Conservation (phyloP, 2,888 invertebrate genomes). For the Pheosia tremula region DNA sequence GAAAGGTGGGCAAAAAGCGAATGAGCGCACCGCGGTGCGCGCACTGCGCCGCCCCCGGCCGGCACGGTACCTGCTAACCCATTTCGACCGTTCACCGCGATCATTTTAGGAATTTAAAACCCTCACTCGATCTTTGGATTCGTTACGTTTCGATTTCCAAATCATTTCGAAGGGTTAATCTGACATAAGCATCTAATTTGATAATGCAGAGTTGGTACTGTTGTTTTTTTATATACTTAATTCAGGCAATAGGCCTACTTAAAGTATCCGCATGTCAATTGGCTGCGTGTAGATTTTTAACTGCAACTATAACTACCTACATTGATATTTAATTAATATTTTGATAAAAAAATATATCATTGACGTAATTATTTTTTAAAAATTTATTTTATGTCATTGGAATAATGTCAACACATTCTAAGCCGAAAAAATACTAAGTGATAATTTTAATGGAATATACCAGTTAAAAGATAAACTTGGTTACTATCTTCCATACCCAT, state of each 20-base stretch:
- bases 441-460: not conserved
- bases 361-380: too few relatives aligned
- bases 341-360: too few relatives aligned
- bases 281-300: too few relatives aligned
- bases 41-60: conserved; percentile 34
- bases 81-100: conserved; percentile 60
- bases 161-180: not conserved
- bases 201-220: not conserved
- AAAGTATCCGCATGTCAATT: too few relatives aligned
- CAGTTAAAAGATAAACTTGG: not conserved
- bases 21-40: conserved; percentile 65
- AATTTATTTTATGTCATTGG: too few relatives aligned
- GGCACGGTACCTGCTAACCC: conserved; percentile 74
- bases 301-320: too few relatives aligned
- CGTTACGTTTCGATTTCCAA: conserved; percentile 10
- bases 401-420: too few relatives aligned
- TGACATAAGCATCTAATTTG: not conserved
- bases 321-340: too few relatives aligned
- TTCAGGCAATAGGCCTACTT: too few relatives aligned
- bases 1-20: conserved; percentile 84
- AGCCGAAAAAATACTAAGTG: too few relatives aligned
- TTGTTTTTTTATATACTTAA: too few relatives aligned
- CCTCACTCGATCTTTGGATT: conserved; percentile 22
- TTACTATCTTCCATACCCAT: not conserved
- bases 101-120: conserved; percentile 48